A percentile compares a stretch with the other conserved stretches of the same genome.
phyloP scores from a whole-genome alignment of 1,140 invertebrate species.

The Vanessa tameamea region DNA sequence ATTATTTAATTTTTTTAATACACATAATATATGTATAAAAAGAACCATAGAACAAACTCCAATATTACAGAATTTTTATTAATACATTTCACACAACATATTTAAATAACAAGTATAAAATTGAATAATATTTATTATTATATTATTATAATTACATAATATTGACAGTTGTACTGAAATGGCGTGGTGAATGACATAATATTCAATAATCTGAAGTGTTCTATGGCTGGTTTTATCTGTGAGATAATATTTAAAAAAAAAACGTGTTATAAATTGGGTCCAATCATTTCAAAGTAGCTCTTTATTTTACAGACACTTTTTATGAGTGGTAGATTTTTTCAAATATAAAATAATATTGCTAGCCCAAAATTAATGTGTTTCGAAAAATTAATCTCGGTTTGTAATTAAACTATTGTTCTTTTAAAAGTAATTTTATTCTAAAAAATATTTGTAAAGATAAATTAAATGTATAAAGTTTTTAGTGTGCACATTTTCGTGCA shows the following conservation, averaged over 20 bases:
- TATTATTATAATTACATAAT: not conserved
- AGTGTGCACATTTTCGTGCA: slow-evolving; percentile 23
- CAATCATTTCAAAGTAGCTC: not conserved
- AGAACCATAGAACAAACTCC: not conserved
- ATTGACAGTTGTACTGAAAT: not conserved
- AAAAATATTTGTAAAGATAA: not conserved
- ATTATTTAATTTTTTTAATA: not conserved
- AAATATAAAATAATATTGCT: not conserved
- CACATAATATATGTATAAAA: not conserved
- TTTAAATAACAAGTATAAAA: not conserved
- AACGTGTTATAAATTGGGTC: not conserved
- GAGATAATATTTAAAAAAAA: not conserved
- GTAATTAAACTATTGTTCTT: not conserved
- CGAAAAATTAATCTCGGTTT: not conserved
- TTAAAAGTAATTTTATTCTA: not conserved
- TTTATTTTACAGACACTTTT: not conserved
- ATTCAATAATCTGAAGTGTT: not conserved
- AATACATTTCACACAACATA: not conserved
- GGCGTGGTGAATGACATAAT: not conserved
- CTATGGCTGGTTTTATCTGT: not conserved
- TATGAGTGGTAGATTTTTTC: not conserved
- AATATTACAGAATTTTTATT: not conserved
- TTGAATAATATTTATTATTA: not conserved
- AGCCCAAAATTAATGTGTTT: slow-evolving; percentile 1
- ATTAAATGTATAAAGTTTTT: slow-evolving; percentile 4